Evolutionary conservation across 2,113 vertebrate genomes (phyloP).

Genomic region (Papio anubis): DNA sequence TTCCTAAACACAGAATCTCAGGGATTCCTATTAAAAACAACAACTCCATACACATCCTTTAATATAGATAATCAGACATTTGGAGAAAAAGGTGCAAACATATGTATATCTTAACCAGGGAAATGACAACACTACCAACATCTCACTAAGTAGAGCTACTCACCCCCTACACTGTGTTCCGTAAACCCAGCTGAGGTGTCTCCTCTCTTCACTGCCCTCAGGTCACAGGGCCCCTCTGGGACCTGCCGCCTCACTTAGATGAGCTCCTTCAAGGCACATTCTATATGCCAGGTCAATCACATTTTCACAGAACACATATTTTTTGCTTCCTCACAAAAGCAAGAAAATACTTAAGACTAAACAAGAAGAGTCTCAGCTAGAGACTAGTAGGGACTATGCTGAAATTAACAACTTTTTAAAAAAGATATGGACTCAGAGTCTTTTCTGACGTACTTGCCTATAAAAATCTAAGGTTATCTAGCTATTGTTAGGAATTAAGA

Average conservation of each 20-base stretch:
- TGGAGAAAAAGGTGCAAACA: neutral
- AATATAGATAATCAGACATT: neutral
- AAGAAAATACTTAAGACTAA: neutral
- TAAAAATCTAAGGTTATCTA: neutral
- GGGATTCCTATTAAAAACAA: neutral
- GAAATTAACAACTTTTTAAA: neutral
- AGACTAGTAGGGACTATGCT: neutral
- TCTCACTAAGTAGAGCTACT: neutral
- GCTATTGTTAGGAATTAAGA: neutral
- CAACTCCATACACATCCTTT: neutral
- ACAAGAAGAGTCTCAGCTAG: neutral
- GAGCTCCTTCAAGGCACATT: neutral
- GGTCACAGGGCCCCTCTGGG: neutral
- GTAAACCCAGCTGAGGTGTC: neutral
- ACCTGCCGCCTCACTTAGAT: neutral
- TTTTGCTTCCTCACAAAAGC: conserved; percentile 2
- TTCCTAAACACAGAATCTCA: neutral
- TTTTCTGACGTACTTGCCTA: neutral
- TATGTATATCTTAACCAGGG: neutral
- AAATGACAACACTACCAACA: neutral
- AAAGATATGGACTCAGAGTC: neutral
- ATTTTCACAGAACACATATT: neutral
- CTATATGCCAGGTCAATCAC: neutral
- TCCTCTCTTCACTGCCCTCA: neutral
- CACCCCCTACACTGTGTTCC: neutral